These are phyloP conservation scores for Gorilla gorilla DNA, from an alignment of 2,113 vertebrate genomes.

Conservation along the genomic window DNA sequence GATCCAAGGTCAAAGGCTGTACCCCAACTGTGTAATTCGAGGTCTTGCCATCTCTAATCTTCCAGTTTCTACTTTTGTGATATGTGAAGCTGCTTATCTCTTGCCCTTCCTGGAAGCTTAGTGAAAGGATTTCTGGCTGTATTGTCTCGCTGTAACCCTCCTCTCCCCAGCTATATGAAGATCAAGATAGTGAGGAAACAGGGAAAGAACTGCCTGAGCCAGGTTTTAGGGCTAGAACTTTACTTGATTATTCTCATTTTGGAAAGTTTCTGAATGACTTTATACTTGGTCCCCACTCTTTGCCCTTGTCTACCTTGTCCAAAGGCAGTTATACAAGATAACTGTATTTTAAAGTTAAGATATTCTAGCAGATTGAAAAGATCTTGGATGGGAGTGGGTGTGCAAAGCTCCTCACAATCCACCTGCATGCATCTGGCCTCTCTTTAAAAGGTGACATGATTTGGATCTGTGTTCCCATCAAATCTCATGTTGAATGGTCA, in stretches of 20 bases:
- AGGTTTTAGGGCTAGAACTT: background rate
- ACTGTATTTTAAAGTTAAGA: constrained; percentile 75
- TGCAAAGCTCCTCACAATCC: background rate
- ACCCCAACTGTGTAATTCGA: background rate
- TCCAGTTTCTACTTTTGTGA: background rate
- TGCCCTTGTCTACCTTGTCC: background rate
- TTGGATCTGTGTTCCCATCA: too few species aligned
- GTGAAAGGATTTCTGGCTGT: background rate
- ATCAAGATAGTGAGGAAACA: background rate
- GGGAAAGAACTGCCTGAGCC: background rate
- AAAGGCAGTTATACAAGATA: constrained; percentile 71
- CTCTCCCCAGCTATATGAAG: background rate
- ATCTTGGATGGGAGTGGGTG: background rate
- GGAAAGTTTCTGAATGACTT: constrained; percentile 76
- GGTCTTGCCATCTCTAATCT: background rate
- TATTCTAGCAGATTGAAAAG: background rate
- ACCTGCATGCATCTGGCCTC: accelerated
- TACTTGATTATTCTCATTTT: constrained; percentile 69
- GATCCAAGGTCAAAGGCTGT: background rate
- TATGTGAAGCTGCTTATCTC: background rate
- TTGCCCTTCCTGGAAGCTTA: background rate
- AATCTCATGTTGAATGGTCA: too few species aligned
- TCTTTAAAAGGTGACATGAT: too few species aligned
- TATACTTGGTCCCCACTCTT: constrained; percentile 68
- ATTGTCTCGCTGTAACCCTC: background rate